These are phyloP conservation scores for Nebria salina DNA, from an alignment of 2,888 invertebrate species.

Conservation along the genomic window DNA sequence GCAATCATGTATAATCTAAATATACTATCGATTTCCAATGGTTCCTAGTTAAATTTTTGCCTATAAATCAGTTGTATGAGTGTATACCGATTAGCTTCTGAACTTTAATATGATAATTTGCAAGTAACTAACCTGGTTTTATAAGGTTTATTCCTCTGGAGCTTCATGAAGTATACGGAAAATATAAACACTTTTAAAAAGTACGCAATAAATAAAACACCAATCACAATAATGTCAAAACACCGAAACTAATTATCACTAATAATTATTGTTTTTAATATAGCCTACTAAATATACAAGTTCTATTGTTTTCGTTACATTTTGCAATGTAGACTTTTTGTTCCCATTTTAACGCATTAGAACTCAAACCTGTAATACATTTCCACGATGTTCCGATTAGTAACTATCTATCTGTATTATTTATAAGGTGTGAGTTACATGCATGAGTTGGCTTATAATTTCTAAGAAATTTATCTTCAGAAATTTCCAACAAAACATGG, in stretches of 20 bases:
- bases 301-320: background rate
- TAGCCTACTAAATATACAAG: background rate
- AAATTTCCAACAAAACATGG: background rate
- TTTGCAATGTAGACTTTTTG: background rate
- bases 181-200: background rate
- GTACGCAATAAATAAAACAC: background rate
- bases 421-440: background rate
- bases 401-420: background rate
- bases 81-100: no score
- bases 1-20: no score
- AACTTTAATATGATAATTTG: background rate
- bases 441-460: background rate
- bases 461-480: background rate
- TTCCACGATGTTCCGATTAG: background rate
- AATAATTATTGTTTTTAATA: background rate
- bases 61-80: no score
- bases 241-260: background rate
- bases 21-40: no score
- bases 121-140: background rate
- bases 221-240: background rate
- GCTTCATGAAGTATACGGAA: background rate
- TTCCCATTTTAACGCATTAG: no score
- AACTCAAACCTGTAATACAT: no score
- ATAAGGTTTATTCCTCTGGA: background rate
- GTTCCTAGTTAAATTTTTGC: no score